Evolutionary conservation across 2,888 invertebrate species (phyloP), one percentile per base, ranked within the genome.

Genomic region (Caenorhabditis sp.): DNA sequence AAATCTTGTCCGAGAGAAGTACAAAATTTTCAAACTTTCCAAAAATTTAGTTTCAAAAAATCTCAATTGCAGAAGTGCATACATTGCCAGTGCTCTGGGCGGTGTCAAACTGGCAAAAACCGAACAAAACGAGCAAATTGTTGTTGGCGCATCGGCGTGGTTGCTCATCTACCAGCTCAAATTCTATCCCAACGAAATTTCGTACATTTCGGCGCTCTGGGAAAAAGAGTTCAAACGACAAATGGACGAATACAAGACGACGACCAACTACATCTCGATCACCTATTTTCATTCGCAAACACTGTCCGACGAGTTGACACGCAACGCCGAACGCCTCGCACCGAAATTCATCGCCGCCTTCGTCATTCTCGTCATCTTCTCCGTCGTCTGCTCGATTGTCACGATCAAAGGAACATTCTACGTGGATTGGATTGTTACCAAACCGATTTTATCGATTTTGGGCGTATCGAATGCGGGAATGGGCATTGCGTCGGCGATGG

Each of bases 401-500:
- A 75, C 72, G n/a, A 79, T 83, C 43, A 75, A 82, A 62, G 77
- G 76, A 23, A 94, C 94, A 93, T 94, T 94, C 94, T 81, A 72
- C 54, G 69, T 82, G 51, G 81, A 82, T 59, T 82, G 81, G 81
- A 76, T 95, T 26, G 91, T 94, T 62, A 94, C 94, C 27, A 95
- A 95, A 88, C 95, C 95, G 0, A 93, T 93, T 92, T 89, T 95
- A 24, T 95, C 95, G 0, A 90, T 95, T 50, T 91, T 94, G 79
- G 95, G 78, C 66, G 95, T 95, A 84, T 89, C 95, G 21, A 94
- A 94, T 0, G 95, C 95, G 0, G 93, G 93, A 1, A 93, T 95
- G 92, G 95, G 94, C 3, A 95, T 95, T 0, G 90, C 92, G 27
- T 93, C 94, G 1, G 94, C 94, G 0, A 95, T 95, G 84, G 95